Conservation (phyloP, 2,113 vertebrate genomes). For the Chloropsis hardwickii region DNA sequence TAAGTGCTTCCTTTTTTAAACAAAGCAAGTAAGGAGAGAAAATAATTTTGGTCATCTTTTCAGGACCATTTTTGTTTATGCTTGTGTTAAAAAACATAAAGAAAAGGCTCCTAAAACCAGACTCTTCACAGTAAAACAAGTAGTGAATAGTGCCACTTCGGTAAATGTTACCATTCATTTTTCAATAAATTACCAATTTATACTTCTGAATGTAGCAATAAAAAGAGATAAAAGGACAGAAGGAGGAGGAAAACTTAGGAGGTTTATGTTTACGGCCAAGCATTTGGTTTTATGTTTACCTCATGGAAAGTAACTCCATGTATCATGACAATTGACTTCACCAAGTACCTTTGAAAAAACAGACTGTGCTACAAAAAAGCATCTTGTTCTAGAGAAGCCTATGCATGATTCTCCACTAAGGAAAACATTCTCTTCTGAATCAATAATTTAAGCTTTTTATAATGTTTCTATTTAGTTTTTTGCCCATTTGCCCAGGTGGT, state of each 20-base stretch:
- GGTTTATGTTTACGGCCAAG: conserved; percentile 31
- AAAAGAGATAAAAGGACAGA: conserved; percentile 44
- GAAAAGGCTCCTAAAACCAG: neutral
- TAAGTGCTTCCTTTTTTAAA: neutral
- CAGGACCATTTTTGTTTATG: neutral
- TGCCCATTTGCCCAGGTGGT: neutral
- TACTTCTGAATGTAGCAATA: conserved; percentile 18
- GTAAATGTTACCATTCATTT: conserved; percentile 18
- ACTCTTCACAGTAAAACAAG: neutral
- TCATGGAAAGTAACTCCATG: neutral
- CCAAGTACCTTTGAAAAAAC: neutral
- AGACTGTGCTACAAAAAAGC: neutral
- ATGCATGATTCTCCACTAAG: neutral
- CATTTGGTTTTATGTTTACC: conserved; percentile 44
- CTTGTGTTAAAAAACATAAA: neutral
- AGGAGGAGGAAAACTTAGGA: neutral
- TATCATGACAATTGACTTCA: conserved; percentile 20
- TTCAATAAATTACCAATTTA: conserved; percentile 43
- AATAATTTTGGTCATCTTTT: neutral
- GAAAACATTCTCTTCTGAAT: neutral
- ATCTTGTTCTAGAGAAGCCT: neutral
- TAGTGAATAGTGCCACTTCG: neutral
- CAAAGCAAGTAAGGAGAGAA: neutral
- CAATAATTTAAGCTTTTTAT: neutral
- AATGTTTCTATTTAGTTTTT: neutral